Base-by-base conservation (phyloP, 2,113 vertebrate genomes). In the Oncorhynchus masou region DNA sequence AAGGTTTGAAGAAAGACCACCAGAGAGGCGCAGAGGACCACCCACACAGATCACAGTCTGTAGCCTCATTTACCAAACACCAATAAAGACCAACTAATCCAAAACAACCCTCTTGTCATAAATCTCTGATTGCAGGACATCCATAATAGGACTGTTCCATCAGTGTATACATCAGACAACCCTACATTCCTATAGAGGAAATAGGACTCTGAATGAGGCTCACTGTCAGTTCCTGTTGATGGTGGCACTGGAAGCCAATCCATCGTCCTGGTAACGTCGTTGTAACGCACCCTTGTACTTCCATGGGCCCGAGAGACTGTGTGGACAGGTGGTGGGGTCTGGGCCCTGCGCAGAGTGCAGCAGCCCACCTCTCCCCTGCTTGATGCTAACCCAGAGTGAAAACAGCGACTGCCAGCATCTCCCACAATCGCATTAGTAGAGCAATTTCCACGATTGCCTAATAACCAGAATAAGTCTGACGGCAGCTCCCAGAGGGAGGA, bases 1-100 rank as follows among this genome's bases (percentile, higher is more conserved):
- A 39, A 29, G 16, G 19, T 5, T 65, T 76, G 62, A 82, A 29
- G 51, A 62, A 31, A 70, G 81, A 91, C 86, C 85, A 85, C 87
- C 81, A 75, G 74, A 57, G 49, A 77, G 79, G 78, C 60, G 27
- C 8, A 15, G 8, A 9, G 29, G 90, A 91, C 92, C 91, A 91
- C 89, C 88, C 89, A 88, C 81, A 86, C 34, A 80, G 86, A 90
- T 88, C 77, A 86, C 69, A 74, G 82, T 71, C 57, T 54, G 51
- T 19, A 45, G 11, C 3, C 60, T 76, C 66, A 80, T 83, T 62
- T 78, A 80, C 81, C 78, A 80, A 75, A 74, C 72, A 76, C 27
- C 57, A 64, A 67, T 16, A 81, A 59, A 64, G 5, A 68, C 19
- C 16, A 29, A 39, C 19, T 7, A 68, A 34, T n/a, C 7, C 67